Conservation (phyloP, 2,888 invertebrate genomes). For the Campopleginae sp. region DNA sequence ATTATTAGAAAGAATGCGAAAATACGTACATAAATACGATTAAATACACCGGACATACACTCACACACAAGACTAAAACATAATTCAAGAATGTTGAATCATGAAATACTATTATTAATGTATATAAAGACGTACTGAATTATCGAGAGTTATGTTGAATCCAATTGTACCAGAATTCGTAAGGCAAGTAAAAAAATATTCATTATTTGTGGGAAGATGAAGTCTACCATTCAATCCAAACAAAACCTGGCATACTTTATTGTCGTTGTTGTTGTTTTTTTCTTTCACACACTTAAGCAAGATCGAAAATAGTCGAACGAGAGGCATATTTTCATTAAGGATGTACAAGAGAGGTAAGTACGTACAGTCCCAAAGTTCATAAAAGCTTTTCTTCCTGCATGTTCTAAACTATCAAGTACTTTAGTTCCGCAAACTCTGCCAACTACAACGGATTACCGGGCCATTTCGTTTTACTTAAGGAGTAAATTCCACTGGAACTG, state of each 20-base stretch:
- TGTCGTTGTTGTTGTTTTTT: neutral
- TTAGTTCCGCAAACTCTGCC: slow-evolving; percentile 40
- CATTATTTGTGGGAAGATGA: slow-evolving; percentile 74
- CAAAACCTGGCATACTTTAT: neutral
- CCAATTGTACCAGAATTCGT: slow-evolving; percentile 78
- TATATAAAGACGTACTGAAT: slow-evolving; percentile 74
- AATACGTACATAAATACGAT: slow-evolving; percentile 25
- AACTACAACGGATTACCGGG: slow-evolving; percentile 59
- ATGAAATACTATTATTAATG: slow-evolving; percentile 73
- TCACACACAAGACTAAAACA: slow-evolving; percentile 54
- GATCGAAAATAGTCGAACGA: slow-evolving; percentile 6
- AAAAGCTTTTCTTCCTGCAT: slow-evolving; percentile 19
- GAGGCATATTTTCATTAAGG: neutral
- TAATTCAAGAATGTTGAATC: slow-evolving; percentile 74
- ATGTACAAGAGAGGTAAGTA: slow-evolving; percentile 45
- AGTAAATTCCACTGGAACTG: slow-evolving; percentile 44
- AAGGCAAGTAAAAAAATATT: slow-evolving; percentile 75
- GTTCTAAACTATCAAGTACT: slow-evolving; percentile 53
- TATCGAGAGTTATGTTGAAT: slow-evolving; percentile 74
- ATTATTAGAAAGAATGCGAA: slow-evolving; percentile 64
- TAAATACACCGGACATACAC: slow-evolving; percentile 25
- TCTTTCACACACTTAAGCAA: neutral
- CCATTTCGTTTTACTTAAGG: slow-evolving; percentile 63
- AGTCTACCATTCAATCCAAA: neutral
- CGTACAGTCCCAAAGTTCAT: slow-evolving; percentile 41